A percentile compares a stretch with the other conserved stretches of the same genome.
phyloP scores from a whole-genome alignment of 2,888 invertebrate genomes.

The Euproctis similis region DNA sequence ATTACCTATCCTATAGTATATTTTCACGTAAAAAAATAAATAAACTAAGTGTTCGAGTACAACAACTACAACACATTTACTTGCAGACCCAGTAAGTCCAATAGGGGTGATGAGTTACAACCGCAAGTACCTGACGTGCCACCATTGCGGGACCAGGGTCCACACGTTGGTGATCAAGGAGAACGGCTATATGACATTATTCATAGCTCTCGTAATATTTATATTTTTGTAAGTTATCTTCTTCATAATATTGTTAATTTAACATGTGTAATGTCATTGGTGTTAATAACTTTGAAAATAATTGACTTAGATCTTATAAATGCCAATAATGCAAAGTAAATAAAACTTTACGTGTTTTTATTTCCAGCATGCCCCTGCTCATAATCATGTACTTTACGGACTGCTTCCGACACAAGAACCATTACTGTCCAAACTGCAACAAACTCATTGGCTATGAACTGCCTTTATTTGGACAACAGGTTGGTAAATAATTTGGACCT shows the following conservation, averaged over 20 bases:
- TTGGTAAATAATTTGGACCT: conserved; percentile 26
- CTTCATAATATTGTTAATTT: too few relatives aligned
- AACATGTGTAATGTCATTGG: too few relatives aligned
- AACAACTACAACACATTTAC: too few relatives aligned
- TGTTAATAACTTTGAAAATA: too few relatives aligned
- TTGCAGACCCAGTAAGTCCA: conserved; percentile 5
- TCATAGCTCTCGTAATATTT: conserved; percentile 27
- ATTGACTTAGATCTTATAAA: too few relatives aligned
- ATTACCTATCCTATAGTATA: too few relatives aligned
- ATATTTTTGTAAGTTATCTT: conserved; percentile 34
- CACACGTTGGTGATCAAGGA: conserved; percentile 43
- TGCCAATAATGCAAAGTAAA: too few relatives aligned
- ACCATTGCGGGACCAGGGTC: conserved; percentile 38
- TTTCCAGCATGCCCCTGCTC: conserved; percentile 43
- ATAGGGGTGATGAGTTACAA: conserved; percentile 19
- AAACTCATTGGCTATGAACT: conserved; percentile 43
- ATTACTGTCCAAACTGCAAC: conserved; percentile 59
- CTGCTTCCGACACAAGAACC: conserved; percentile 45
- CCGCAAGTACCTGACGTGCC: conserved; percentile 43
- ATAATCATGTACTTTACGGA: conserved; percentile 37
- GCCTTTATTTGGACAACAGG: conserved; percentile 28
- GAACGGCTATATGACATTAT: conserved; percentile 38
- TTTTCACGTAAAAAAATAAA: too few relatives aligned
- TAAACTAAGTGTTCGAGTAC: too few relatives aligned
- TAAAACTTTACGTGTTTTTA: too few relatives aligned